Evolutionary conservation across 2,797 vertebrate species (phyloP).

Genomic region (Alfaro cultratus): DNA sequence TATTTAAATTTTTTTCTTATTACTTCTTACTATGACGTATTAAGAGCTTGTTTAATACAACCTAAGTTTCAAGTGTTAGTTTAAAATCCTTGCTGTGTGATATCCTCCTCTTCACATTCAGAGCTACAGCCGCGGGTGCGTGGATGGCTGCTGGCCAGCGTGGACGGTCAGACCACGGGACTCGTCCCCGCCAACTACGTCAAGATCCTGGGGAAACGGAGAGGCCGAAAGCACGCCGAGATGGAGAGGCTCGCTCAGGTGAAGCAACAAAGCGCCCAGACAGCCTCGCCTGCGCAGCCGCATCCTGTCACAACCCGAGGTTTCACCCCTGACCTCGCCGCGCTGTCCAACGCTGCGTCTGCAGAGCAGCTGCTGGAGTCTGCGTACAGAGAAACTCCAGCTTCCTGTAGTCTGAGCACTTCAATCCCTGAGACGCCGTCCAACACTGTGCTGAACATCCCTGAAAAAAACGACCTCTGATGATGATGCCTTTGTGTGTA

Average conservation of each 20-base stretch:
- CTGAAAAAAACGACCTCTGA: constrained; percentile 78
- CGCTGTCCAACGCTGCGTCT: constrained; percentile 60
- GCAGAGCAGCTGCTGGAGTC: constrained; percentile 89
- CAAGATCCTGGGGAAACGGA: constrained; percentile 93
- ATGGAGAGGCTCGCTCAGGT: constrained; percentile 79
- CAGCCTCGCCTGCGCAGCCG: constrained; percentile 11
- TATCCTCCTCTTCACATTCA: constrained; percentile 51
- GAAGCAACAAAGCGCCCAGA: constrained; percentile 32
- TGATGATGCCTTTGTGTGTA: constrained; percentile 1
- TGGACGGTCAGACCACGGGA: constrained; percentile 90
- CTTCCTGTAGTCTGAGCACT: constrained; percentile 48
- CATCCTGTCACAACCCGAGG: constrained; percentile 37
- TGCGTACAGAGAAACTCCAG: constrained; percentile 81
- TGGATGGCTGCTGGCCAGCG: constrained; percentile 94
- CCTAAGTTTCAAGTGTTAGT: background rate
- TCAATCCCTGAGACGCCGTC: constrained; percentile 36
- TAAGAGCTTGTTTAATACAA: too few species aligned
- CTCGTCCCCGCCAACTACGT: constrained; percentile 95
- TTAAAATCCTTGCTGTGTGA: background rate
- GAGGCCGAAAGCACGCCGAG: constrained; percentile 85
- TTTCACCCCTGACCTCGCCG: background rate
- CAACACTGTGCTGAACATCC: constrained; percentile 48
- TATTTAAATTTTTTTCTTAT: too few species aligned
- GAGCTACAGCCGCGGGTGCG: constrained; percentile 94
- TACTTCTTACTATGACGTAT: too few species aligned